Evolutionary conservation across 2,888 invertebrate species (phyloP).

Genomic region (Drosophila picticornis): DNA sequence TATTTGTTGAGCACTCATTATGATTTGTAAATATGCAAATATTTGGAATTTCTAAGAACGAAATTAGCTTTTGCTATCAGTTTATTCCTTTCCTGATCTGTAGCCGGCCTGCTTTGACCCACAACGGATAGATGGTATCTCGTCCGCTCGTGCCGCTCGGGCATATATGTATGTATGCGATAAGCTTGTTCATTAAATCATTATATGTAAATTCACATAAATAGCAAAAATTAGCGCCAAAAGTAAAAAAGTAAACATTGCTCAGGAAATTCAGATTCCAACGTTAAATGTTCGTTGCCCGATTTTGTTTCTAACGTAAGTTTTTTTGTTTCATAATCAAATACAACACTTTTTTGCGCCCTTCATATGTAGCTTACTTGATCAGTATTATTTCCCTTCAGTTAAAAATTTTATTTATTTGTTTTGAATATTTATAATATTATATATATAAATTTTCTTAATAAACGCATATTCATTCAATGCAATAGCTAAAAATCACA

Average conservation of each 20-base stretch:
- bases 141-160: conserved; percentile 2
- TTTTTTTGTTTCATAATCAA: conserved; percentile 1
- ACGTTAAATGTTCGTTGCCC: conserved; percentile 3
- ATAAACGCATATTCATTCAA: background rate
- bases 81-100: conserved; percentile 15
- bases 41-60: conserved; percentile 35
- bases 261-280: background rate
- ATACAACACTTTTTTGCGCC: conserved; percentile 2
- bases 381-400: background rate
- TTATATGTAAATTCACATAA: conserved; percentile 16
- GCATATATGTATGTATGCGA: conserved; percentile 19
- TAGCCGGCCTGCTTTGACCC: conserved; percentile 35
- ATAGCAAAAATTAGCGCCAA: conserved; percentile 6
- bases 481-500: conserved; percentile 16
- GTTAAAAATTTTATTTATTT: background rate
- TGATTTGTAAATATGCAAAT: conserved; percentile 36
- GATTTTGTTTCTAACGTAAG: conserved; percentile 3
- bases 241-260: conserved; percentile 3
- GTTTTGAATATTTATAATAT: background rate
- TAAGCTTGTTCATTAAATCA: conserved; percentile 31
- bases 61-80: conserved; percentile 37
- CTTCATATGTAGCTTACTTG: background rate
- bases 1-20: conserved; percentile 19
- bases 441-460: background rate
- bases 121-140: conserved; percentile 5